Conservation (phyloP, 2,113 vertebrate species). For the Drymodes brunneopygia region DNA sequence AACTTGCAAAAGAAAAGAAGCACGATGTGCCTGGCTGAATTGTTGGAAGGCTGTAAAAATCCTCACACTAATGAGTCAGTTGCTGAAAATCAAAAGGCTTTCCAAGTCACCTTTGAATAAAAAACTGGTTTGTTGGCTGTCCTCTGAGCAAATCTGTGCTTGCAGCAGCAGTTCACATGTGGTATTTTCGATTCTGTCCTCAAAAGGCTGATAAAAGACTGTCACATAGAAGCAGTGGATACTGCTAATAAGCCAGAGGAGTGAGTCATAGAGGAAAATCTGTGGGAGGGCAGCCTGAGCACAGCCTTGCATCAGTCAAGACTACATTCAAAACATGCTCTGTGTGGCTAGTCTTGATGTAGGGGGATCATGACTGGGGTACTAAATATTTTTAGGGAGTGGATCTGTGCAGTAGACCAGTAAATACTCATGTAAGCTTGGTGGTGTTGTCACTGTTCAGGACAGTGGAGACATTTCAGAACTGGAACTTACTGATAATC, state of each 20-base stretch:
- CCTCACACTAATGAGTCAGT: background rate
- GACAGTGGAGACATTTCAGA: background rate
- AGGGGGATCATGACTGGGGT: background rate
- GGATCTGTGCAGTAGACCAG: background rate
- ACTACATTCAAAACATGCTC: background rate
- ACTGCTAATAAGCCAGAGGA: background rate
- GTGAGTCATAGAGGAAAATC: background rate
- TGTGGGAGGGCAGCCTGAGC: background rate
- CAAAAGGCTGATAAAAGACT: background rate
- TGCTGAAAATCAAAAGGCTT: background rate
- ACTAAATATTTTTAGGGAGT: background rate
- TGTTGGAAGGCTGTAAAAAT: background rate
- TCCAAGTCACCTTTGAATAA: background rate
- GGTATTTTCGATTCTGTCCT: background rate
- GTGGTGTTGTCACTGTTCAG: background rate
- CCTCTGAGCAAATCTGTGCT: background rate
- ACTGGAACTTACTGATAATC: background rate
- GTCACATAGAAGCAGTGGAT: background rate
- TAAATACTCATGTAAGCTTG: background rate
- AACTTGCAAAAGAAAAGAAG: background rate
- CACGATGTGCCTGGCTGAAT: background rate
- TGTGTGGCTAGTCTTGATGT: background rate
- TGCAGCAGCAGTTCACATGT: background rate
- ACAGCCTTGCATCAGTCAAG: background rate
- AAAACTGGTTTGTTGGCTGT: background rate